A percentile compares a stretch with the other conserved stretches of the same genome.
phyloP scores from a whole-genome alignment of 2,113 vertebrate species.

The Mesitornis unicolor region DNA sequence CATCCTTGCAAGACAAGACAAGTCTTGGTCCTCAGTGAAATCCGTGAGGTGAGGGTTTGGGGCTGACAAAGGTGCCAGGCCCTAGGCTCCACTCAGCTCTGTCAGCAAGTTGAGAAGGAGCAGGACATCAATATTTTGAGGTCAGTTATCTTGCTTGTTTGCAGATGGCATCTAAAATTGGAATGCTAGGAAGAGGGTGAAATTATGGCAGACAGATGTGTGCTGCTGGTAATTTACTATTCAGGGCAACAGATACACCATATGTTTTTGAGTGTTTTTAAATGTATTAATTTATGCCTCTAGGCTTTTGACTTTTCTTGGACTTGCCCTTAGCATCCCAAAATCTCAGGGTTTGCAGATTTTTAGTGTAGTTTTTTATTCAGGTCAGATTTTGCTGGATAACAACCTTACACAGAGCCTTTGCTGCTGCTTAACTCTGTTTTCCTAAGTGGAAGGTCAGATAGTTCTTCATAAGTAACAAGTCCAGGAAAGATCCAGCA shows the following conservation, averaged over 20 bases:
- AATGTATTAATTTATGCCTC: not conserved
- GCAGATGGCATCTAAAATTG: not conserved
- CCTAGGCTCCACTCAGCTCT: not conserved
- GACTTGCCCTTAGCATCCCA: not conserved
- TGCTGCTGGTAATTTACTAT: not conserved
- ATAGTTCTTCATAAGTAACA: not conserved
- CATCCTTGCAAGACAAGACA: not conserved
- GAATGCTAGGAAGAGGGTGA: not conserved
- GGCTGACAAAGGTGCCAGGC: not conserved
- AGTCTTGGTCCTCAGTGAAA: not conserved
- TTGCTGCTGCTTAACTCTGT: not conserved
- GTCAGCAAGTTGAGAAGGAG: not conserved
- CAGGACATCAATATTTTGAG: not conserved
- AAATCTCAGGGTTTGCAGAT: not conserved
- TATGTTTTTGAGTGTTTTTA: too few species aligned
- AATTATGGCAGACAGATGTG: not conserved
- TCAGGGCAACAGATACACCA: not conserved
- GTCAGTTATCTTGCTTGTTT: not conserved
- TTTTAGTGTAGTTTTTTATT: not conserved
- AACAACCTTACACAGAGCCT: not conserved
- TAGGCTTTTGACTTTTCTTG: not conserved
- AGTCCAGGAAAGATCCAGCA: not conserved
- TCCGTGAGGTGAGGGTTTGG: not conserved
- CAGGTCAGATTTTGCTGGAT: not conserved
- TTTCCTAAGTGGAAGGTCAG: not conserved